Evolutionary conservation across 2,888 invertebrate genomes (phyloP).

Genomic region (Heliconius aoede): DNA sequence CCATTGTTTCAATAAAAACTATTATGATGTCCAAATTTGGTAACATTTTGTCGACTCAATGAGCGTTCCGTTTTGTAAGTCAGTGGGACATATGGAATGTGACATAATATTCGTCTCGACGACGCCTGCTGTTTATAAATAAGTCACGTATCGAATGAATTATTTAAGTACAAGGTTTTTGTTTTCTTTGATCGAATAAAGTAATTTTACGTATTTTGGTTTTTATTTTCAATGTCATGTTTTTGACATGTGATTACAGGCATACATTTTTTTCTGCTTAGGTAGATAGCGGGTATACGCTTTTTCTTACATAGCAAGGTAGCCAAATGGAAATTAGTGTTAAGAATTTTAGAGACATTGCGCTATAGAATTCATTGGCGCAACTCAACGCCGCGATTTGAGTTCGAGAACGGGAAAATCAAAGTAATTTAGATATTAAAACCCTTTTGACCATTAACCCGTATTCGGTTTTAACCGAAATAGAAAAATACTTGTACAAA

Average conservation of each 20-base stretch:
- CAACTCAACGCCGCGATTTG: neutral
- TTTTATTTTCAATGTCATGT: too few species aligned
- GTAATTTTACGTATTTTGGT: neutral
- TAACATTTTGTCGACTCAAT: conserved; percentile 20
- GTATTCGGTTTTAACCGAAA: too few species aligned
- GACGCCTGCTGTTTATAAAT: conserved; percentile 28
- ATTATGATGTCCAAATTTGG: conserved; percentile 11
- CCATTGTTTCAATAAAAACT: neutral
- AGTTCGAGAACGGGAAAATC: neutral
- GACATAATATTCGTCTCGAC: conserved; percentile 35
- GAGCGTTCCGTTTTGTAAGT: conserved; percentile 38
- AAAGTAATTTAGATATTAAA: neutral
- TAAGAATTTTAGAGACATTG: neutral
- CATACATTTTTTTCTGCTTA: too few species aligned
- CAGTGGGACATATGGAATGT: conserved; percentile 36
- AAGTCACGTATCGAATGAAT: conserved; percentile 36
- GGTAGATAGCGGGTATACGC: too few species aligned
- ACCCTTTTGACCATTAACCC: too few species aligned
- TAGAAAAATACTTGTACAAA: too few species aligned
- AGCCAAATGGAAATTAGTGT: too few species aligned
- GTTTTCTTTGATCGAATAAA: conserved; percentile 2
- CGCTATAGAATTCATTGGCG: neutral
- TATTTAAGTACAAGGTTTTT: neutral
- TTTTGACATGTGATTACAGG: too few species aligned
- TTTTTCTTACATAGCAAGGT: too few species aligned